Conservation (phyloP, 2,888 invertebrate species). For the Torymus aiolomorphi region DNA sequence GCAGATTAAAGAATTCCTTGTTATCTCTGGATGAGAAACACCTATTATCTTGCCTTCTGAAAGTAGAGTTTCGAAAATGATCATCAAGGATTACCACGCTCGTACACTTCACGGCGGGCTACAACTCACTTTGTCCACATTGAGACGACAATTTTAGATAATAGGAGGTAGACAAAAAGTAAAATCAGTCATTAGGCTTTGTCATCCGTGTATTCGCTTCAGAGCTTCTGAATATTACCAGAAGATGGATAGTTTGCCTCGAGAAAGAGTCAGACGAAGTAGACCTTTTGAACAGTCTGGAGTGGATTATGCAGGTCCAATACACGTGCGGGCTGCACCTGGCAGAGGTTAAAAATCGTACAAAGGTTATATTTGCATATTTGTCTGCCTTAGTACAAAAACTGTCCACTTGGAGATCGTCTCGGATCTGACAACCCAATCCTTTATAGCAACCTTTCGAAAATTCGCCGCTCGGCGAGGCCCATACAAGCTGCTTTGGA, state of each 20-base stretch:
- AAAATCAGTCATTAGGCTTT: not conserved
- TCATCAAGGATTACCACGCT: not conserved
- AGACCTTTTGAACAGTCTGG: not conserved
- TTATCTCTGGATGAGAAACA: not conserved
- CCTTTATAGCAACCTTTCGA: not conserved
- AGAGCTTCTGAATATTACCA: not conserved
- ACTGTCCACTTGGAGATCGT: slow-evolving; percentile 11
- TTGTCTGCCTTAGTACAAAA: not conserved
- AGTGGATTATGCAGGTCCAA: slow-evolving; percentile 4
- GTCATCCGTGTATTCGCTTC: not conserved
- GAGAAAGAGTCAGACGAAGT: not conserved
- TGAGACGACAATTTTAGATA: slow-evolving; percentile 3
- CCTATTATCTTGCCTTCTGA: not conserved
- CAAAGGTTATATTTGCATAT: not conserved
- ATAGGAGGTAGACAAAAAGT: not conserved
- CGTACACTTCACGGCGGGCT: not conserved
- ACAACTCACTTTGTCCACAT: not conserved
- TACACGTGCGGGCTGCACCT: no score
- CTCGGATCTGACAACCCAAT: not conserved
- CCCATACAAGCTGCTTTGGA: not conserved
- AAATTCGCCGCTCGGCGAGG: not conserved
- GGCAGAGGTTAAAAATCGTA: no score
- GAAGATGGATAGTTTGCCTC: not conserved
- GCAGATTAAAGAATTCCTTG: not conserved
- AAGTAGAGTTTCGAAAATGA: not conserved